Conservation (phyloP, 1,140 invertebrate genomes). For the Sycophila sp. region DNA sequence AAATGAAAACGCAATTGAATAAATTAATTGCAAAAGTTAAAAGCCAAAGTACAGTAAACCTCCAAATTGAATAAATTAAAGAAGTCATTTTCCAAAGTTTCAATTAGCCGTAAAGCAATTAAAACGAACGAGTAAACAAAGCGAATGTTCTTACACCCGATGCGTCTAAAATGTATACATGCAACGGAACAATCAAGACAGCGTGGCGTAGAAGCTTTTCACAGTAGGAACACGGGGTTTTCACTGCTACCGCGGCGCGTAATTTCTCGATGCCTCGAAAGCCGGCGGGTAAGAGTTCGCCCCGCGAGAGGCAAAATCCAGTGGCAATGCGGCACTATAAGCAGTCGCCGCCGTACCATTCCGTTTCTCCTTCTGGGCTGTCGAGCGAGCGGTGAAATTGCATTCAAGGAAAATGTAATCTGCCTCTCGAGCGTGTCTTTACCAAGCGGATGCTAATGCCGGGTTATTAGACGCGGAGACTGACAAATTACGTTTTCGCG, state of each 20-base stretch:
- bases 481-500: constrained; percentile 16
- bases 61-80: no score
- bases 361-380: not conserved
- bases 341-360: not conserved
- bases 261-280: constrained; percentile 7
- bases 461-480: not conserved
- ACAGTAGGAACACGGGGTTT: not conserved
- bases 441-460: constrained; percentile 9
- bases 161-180: no score
- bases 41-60: no score
- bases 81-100: no score
- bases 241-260: not conserved
- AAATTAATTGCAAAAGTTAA: no score
- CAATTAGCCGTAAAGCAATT: no score
- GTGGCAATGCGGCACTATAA: not conserved
- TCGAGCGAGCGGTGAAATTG: constrained; percentile 22
- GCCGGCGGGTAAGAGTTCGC: not conserved
- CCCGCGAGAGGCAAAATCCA: not conserved
- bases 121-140: no score
- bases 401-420: constrained; percentile 30
- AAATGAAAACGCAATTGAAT: no score
- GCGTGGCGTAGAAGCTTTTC: no score
- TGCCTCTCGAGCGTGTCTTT: constrained; percentile 10
- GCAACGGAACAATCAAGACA: no score
- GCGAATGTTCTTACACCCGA: no score